Percentiles rank a stretch among this genome's conserved stretches.
Conservation (phyloP, 1,140 invertebrate species). For the Drosophila biarmipes region DNA sequence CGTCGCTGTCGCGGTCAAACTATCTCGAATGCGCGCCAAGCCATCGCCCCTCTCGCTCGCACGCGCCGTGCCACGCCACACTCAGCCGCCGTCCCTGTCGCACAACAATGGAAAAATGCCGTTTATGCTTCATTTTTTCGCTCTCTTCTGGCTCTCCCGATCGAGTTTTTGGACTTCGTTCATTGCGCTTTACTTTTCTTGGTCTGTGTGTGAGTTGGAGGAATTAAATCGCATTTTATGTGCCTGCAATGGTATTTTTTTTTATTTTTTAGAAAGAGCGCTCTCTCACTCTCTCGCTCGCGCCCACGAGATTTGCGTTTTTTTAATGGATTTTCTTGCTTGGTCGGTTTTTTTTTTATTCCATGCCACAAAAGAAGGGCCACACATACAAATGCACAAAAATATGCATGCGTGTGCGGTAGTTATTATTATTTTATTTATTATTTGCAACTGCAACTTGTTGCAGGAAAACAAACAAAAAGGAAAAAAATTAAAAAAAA, state of each 20-base stretch:
- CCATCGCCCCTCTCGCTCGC: conserved; percentile 15
- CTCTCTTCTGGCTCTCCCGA: conserved; percentile 44
- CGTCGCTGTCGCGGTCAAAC: conserved; percentile 53
- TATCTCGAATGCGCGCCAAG: conserved; percentile 78
- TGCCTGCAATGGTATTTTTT: conserved; percentile 40
- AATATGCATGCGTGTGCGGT: conserved; percentile 28
- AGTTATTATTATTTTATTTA: conserved; percentile 47
- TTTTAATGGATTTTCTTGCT: conserved; percentile 74
- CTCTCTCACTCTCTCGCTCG: conserved; percentile 43
- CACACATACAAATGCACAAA: conserved; percentile 27
- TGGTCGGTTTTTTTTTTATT: conserved; percentile 63
- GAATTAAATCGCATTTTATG: conserved; percentile 80
- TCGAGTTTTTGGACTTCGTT: conserved; percentile 76
- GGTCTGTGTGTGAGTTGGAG: conserved; percentile 55
- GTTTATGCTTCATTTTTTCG: conserved; percentile 57
- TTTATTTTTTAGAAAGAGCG: conserved; percentile 16
- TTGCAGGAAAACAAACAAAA: conserved; percentile 40
- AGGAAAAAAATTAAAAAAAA: not conserved
- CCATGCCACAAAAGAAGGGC: conserved; percentile 76
- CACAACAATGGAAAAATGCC: conserved; percentile 70
- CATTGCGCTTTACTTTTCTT: conserved; percentile 77
- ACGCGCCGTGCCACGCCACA: not conserved
- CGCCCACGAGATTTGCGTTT: conserved; percentile 54
- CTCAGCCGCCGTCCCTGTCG: not conserved
- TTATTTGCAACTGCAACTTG: conserved; percentile 66